Evolutionary conservation across 2,888 invertebrate genomes (phyloP).

Genomic region (Ophioninae sp.): DNA sequence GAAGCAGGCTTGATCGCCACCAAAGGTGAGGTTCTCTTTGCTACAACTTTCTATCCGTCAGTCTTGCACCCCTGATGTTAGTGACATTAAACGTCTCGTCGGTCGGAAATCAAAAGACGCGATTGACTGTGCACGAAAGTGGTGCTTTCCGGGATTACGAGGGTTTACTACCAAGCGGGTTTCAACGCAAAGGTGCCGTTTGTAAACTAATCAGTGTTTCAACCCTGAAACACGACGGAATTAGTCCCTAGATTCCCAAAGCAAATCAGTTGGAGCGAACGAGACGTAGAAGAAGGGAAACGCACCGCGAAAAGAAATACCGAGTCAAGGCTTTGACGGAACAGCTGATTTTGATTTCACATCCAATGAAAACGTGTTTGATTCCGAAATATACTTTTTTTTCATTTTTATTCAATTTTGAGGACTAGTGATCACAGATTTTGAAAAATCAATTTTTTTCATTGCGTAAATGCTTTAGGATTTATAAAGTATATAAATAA

Average conservation of each 20-base stretch:
- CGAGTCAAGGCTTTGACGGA: conserved; percentile 14
- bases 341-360: conserved; percentile 11
- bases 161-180: conserved; percentile 36
- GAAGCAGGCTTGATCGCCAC: conserved; percentile 18
- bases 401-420: background rate
- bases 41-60: conserved; percentile 40
- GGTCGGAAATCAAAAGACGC: conserved; percentile 42
- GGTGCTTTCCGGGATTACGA: conserved; percentile 23
- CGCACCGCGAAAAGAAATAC: background rate
- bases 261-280: conserved; percentile 18
- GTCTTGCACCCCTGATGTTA: conserved; percentile 42
- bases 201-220: conserved; percentile 64
- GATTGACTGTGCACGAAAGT: conserved; percentile 43
- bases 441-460: no score
- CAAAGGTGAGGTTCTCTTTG: conserved; percentile 28
- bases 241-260: conserved; percentile 36
- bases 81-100: conserved; percentile 62
- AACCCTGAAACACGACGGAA: conserved; percentile 43
- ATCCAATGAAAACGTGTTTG: background rate
- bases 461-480: no score
- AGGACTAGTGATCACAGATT: no score
- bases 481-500: no score
- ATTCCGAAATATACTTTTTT: background rate
- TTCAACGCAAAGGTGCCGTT: conserved; percentile 62
- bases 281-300: conserved; percentile 1